Percentiles rank a stretch among this genome's conserved stretches.
Conservation (phyloP, 1,140 invertebrate genomes). For the Leucophenga varia region DNA sequence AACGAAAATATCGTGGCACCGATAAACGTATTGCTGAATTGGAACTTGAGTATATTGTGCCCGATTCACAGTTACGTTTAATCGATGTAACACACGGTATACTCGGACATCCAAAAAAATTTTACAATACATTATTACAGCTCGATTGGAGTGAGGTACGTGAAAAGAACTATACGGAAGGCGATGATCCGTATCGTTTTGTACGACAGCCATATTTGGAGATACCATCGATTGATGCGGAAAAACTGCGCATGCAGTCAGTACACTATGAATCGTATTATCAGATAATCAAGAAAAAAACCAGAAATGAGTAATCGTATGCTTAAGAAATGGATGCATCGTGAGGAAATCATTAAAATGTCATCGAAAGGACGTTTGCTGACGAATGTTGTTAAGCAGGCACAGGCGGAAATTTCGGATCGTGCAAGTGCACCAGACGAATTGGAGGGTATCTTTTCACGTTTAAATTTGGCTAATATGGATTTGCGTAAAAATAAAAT, state of each 20-base stretch:
- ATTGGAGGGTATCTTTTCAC: no score
- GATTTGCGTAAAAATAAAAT: no score
- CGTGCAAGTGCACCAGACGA: no score
- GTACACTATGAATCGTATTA: conserved; percentile 24
- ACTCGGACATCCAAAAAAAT: conserved; percentile 37
- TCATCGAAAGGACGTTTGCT: no score
- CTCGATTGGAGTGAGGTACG: conserved; percentile 38
- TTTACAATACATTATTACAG: conserved; percentile 39
- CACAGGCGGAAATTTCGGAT: no score
- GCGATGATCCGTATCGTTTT: conserved; percentile 41
- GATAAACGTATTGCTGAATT: conserved; percentile 34
- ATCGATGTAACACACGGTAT: conserved; percentile 46
- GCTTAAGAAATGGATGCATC: no score
- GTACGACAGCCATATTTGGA: conserved; percentile 32
- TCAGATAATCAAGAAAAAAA: no score
- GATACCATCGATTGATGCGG: conserved; percentile 30
- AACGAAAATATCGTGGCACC: conserved; percentile 46
- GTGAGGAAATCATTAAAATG: no score
- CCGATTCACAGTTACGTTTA: conserved; percentile 35
- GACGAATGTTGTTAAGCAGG: no score
- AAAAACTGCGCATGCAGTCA: conserved; percentile 18
- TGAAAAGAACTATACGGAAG: conserved; percentile 26
- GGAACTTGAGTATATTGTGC: conserved; percentile 46
- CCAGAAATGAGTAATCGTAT: no score
- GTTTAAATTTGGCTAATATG: no score